Evolutionary conservation across 2,113 vertebrate genomes (phyloP).

Genomic region (Dipodomys stephensi): DNA sequence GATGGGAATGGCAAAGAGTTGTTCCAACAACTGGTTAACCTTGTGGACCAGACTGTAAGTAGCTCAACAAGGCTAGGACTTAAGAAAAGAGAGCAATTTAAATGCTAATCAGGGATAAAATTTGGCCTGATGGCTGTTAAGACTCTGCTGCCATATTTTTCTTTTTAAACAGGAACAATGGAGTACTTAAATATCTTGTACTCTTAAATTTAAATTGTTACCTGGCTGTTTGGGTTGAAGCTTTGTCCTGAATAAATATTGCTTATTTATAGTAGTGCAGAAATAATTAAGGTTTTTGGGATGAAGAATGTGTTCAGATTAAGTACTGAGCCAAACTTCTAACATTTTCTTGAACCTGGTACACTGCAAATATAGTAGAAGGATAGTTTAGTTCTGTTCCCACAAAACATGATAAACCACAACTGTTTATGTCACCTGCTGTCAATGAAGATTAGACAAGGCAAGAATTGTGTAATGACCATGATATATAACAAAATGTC

Average conservation of each 20-base stretch:
- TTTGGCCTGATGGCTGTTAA: neutral
- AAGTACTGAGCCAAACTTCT: conserved; percentile 4
- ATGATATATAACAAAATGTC: conserved; percentile 18
- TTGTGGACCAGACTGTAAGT: neutral
- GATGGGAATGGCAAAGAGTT: neutral
- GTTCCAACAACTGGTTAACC: neutral
- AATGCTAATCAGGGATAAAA: neutral
- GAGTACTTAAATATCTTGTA: neutral
- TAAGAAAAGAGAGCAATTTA: neutral
- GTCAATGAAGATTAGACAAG: neutral
- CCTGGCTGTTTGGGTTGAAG: neutral
- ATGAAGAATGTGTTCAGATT: neutral
- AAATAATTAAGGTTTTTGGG: neutral
- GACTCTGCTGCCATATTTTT: neutral
- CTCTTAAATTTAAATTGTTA: neutral
- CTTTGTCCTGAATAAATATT: neutral
- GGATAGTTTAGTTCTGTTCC: neutral
- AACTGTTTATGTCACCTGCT: neutral
- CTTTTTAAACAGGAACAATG: neutral
- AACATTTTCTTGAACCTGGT: neutral
- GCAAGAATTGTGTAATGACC: neutral
- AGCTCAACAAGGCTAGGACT: neutral
- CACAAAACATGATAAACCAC: neutral
- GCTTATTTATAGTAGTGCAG: neutral
- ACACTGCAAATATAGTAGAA: neutral